phyloP scores from a whole-genome alignment of 2,797 vertebrate species.

The Sarcophilus harrisii region DNA sequence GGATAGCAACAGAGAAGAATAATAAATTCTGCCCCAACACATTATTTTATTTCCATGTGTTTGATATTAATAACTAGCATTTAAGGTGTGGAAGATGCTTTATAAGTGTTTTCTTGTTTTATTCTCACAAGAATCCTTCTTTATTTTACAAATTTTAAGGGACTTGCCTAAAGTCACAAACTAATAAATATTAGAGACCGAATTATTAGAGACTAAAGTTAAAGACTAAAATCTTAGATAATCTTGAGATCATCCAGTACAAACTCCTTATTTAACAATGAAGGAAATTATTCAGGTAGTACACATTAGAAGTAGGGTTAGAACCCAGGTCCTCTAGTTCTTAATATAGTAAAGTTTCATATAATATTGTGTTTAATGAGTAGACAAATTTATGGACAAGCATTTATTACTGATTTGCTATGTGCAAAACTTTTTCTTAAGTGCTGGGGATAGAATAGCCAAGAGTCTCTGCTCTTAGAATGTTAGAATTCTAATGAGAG shows the following conservation, averaged over 20 bases:
- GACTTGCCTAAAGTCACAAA: not conserved
- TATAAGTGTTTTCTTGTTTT: not conserved
- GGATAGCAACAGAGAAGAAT: too few species aligned
- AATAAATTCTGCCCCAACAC: too few species aligned
- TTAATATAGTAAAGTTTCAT: too few species aligned
- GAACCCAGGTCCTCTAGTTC: too few species aligned
- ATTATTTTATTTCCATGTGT: too few species aligned
- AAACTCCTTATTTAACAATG: not conserved
- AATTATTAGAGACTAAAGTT: too few species aligned
- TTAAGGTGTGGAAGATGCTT: too few species aligned
- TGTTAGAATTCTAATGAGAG: not conserved
- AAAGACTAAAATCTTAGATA: not conserved
- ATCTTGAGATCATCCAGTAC: not conserved
- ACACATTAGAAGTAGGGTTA: too few species aligned
- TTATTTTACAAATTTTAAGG: not conserved
- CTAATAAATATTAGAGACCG: not conserved
- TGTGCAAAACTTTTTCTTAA: not conserved
- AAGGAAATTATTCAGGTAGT: too few species aligned
- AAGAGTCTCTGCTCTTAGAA: not conserved
- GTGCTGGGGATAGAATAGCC: not conserved
- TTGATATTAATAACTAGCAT: not conserved
- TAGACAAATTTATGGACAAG: not conserved
- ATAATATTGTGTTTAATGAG: not conserved
- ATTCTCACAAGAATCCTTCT: not conserved
- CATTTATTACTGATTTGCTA: not conserved